A percentile compares a stretch with the other conserved stretches of the same genome.
Conservation (phyloP, 2,113 vertebrate species). For the Pagrus major region DNA sequence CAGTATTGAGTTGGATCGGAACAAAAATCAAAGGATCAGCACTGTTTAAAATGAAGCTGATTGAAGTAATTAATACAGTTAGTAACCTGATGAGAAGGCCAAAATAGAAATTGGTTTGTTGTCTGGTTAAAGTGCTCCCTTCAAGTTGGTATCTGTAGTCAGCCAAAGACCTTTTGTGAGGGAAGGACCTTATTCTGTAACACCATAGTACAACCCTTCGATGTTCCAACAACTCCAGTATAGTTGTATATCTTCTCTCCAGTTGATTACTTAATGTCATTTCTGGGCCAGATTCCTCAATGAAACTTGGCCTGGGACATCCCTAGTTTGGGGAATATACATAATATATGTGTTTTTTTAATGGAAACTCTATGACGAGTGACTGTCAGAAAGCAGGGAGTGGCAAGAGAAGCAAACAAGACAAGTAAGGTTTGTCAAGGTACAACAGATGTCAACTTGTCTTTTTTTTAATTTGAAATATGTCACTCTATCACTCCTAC, state of each 20-base stretch:
- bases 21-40: background rate
- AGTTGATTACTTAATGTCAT: background rate
- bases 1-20: background rate
- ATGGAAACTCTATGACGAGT: slow-evolving; percentile 5
- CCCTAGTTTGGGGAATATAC: background rate
- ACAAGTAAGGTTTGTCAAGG: slow-evolving; percentile 11
- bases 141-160: background rate
- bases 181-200: background rate
- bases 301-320: rapidly evolving
- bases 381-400: slow-evolving; percentile 7
- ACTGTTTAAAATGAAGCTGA: background rate
- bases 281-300: too few relatives aligned
- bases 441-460: slow-evolving; percentile 25
- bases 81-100: background rate
- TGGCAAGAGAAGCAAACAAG: slow-evolving; percentile 27
- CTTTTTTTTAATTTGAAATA: slow-evolving; percentile 8
- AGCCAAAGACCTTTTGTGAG: background rate
- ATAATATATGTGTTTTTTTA: background rate
- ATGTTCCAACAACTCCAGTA: background rate
- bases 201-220: too few relatives aligned
- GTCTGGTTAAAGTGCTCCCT: background rate
- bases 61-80: too few relatives aligned
- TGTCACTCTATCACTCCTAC: slow-evolving; percentile 9
- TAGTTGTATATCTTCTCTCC: background rate
- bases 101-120: background rate